Base-by-base conservation (phyloP, 1,140 invertebrate species). In the Saccostrea cuccullata region DNA sequence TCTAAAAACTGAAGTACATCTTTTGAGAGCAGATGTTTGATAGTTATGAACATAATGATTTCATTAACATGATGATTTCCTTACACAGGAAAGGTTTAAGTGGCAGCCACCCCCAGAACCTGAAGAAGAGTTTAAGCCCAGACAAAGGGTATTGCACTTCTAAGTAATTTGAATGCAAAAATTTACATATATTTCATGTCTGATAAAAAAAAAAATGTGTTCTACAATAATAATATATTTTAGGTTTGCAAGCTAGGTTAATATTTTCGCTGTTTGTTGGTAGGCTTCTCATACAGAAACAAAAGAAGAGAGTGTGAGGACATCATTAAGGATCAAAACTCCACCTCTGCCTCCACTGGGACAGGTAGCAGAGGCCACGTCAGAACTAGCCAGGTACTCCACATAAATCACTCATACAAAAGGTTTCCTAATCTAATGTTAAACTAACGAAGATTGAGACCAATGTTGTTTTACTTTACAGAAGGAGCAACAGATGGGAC, bases 101-200 rank as follows among this genome's bases (percentile, higher is more conserved):
- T 93, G 92, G 92, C 91, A 93, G 86, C 92, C 92, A 11, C 92
- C 92, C 4, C 89, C 91, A 82, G 92, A 93, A 17, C 91, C 91
- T 12, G 92, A 93, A 17, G 90, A 90, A 40, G 86, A 77, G 15
- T 26, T 30, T 12, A 77, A 77, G 70, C 70, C 70, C 23, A 26
- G 13, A 77, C 70, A 36, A 77, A 77, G 55, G 40, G 82, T 84
- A 84, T 55, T 8, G 6, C 23, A 82, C 15, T 36, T 82, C 5
- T 56, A 56, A 60, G 6, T 23, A 23, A 20, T 58, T 58, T 56
- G 30, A 9, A 58, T 26, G 58, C 17, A 58, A 2, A n/a, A 82
- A 77, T 55, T 47, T 47, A 56, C 56, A 13, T 55, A 6, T 6
- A 47, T 47, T 47, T 47, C 2, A 47, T 9, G 47, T 47, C 47